These are phyloP conservation scores for Bos taurus DNA, from an alignment of 2,113 vertebrate species.

Conservation along the genomic window DNA sequence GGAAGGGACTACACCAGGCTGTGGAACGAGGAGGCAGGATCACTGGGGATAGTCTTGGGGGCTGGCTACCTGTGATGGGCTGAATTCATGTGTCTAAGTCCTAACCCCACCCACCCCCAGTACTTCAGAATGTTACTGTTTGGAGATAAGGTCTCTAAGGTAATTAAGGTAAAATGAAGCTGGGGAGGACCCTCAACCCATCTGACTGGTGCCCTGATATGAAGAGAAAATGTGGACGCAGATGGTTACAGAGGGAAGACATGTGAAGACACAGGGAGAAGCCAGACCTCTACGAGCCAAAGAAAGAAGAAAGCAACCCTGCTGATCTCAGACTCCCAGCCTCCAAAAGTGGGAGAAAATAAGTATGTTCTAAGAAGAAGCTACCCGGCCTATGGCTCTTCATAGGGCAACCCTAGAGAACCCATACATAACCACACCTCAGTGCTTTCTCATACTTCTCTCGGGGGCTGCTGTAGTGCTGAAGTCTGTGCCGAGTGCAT, in stretches of 20 bases:
- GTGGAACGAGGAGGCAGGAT: background rate
- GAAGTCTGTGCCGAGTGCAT: background rate
- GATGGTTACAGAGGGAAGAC: background rate
- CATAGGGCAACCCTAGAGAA: background rate
- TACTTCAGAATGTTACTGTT: background rate
- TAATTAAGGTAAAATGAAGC: background rate
- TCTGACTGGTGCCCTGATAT: background rate
- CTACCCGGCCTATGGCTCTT: accelerated
- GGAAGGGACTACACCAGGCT: background rate
- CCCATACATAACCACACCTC: background rate
- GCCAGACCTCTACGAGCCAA: background rate
- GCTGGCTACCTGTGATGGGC: background rate
- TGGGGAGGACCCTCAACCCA: background rate
- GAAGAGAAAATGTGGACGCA: background rate
- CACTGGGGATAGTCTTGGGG: background rate
- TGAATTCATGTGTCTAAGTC: background rate
- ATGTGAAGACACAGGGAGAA: background rate
- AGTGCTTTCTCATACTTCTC: background rate
- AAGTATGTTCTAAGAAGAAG: background rate
- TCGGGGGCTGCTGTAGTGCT: background rate
- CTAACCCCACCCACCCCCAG: background rate
- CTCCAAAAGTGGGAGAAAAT: background rate
- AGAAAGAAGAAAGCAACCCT: background rate
- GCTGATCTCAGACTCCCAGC: background rate
- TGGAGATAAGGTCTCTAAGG: background rate